Evolutionary conservation across 2,797 vertebrate species (phyloP), one percentile per base, ranked within the genome.

Genomic region (Eidolon dupreanum): DNA sequence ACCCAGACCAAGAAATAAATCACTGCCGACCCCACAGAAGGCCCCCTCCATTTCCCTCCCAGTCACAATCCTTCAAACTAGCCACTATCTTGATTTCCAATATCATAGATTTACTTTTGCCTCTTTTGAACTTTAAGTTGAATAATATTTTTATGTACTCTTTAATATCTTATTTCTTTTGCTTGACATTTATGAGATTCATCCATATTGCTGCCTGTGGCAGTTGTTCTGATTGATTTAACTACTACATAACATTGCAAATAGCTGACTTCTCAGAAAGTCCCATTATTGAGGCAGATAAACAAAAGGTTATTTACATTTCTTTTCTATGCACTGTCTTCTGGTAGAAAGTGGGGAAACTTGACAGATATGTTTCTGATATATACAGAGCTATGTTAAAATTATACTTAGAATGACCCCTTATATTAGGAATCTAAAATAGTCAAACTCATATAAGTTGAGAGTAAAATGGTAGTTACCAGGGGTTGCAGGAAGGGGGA

Each of bases 51-150:
- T 8, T 61, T 12, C 3, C 43, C 8, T 46, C 36, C 81, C 46
- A 13, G 20, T 81, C 49, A 79, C 28, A 31, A 38, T 22, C 2
- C 8, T 10, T 5, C 33, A 90, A 41, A 24, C 17, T 36, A 53
- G 66, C 31, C 38, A 33, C 36, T 43, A 24, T 51, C 38, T 90
- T 84, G 61, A 87, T n/a, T 66, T 93, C 46, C 81, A 66, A 57
- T n/a, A 63, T 33, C 17, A 31, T n/a, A 81, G 71, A 20, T 88
- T 90, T 12, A 16, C 59, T 71, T 94, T 89, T 71, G 33, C 74
- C 38, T 36, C 68, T 93, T 96, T 93, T 31, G 13, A 77, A 86
- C n/a, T 79, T 94, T 55, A 93, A 86, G 74, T 84, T 38, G 65
- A 78, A 74, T n/a, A 24, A 41, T 75, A 49, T 63, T 86, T 82